A percentile compares a stretch with the other conserved stretches of the same genome.
Conservation (phyloP, 2,888 invertebrate species). For the Nasonovia ribisnigri region DNA sequence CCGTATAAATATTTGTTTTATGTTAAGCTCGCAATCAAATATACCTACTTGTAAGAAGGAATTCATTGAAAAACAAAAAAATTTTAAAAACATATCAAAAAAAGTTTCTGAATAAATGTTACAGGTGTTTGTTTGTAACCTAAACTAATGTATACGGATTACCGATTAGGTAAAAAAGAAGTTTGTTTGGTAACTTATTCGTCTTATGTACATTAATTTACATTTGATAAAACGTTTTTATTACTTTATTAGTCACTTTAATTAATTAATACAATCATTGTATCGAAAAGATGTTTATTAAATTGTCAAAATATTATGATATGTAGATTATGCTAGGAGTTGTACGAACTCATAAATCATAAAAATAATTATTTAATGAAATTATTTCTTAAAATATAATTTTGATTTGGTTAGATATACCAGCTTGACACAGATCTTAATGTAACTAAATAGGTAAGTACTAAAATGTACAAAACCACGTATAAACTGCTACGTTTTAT, state of each 20-base stretch:
- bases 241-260: not conserved
- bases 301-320: not conserved
- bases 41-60: not conserved
- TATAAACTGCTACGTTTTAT: not conserved
- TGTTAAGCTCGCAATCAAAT: not conserved
- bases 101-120: not conserved
- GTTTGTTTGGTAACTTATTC: not conserved
- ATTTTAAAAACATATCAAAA: not conserved
- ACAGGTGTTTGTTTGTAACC: not conserved
- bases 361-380: not conserved
- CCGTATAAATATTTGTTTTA: constrained; percentile 15
- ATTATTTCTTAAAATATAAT: not conserved
- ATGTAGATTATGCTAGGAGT: too few relatives aligned
- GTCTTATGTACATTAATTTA: not conserved
- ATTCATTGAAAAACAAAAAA: not conserved
- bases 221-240: not conserved
- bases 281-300: not conserved
- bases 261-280: not conserved
- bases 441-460: not conserved
- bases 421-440: not conserved
- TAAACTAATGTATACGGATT: not conserved
- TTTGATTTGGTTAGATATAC: not conserved
- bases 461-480: not conserved
- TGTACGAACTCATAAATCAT: not conserved
- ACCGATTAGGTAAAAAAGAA: not conserved